A percentile compares a stretch with the other conserved stretches of the same genome.
Evolutionary conservation across 1,140 invertebrate species (phyloP).

Genomic region (Caerostris darwini): DNA sequence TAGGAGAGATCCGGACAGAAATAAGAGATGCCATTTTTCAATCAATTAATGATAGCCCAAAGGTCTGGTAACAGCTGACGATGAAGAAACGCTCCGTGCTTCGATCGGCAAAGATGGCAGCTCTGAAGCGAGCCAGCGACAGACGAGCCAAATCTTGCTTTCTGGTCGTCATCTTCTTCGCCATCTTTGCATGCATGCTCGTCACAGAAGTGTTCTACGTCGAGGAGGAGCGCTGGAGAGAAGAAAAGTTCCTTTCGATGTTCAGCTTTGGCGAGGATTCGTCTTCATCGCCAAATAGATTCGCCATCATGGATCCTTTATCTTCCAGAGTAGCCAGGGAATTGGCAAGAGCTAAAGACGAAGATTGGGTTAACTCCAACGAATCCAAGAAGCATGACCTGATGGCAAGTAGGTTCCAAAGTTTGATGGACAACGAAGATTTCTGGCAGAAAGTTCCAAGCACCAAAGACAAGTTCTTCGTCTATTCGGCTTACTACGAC

Average conservation of each 20-base stretch:
- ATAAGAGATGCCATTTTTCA: background rate
- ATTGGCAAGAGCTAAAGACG: constrained; percentile 74
- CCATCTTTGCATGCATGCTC: constrained; percentile 92
- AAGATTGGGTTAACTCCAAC: constrained; percentile 50
- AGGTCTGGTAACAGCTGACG: constrained; percentile 41
- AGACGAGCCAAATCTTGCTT: constrained; percentile 92
- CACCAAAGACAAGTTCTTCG: constrained; percentile 89
- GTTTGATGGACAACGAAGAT: constrained; percentile 78
- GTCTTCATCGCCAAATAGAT: constrained; percentile 68
- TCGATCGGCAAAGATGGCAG: constrained; percentile 80
- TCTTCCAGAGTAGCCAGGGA: constrained; percentile 78
- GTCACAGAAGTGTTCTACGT: constrained; percentile 91
- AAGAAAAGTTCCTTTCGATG: constrained; percentile 77
- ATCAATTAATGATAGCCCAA: background rate
- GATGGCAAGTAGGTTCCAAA: no score
- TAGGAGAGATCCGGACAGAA: background rate
- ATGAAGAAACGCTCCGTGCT: constrained; percentile 37
- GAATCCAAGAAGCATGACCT: background rate
- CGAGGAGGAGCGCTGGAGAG: constrained; percentile 82
- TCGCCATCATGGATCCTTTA: constrained; percentile 17
- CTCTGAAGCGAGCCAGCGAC: constrained; percentile 82
- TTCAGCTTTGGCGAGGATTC: constrained; percentile 56
- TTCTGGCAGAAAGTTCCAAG: constrained; percentile 82
- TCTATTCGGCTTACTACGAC: constrained; percentile 94
- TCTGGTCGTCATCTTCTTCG: constrained; percentile 93